Percentiles rank a stretch among this genome's conserved stretches.
These are phyloP conservation scores for Coregonus sp. DNA, from an alignment of 2,797 vertebrate genomes.

Conservation along the genomic window DNA sequence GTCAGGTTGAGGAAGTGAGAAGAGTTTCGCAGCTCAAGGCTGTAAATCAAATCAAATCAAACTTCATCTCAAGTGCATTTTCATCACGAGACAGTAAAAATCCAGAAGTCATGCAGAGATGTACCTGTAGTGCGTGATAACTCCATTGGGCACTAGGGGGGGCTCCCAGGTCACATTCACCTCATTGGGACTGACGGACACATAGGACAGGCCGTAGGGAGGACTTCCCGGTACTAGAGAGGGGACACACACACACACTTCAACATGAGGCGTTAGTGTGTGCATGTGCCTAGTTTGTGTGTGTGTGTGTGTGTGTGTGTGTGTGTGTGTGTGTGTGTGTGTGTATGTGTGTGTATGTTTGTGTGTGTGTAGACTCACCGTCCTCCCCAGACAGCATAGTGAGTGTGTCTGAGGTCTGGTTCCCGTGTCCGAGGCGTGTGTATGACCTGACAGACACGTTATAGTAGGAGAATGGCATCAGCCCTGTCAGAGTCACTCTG, in stretches of 20 bases:
- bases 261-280: neutral
- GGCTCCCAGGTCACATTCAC: constrained; percentile 79
- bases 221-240: constrained; percentile 77
- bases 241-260: neutral
- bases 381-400: constrained; percentile 87
- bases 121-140: constrained; percentile 68
- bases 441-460: constrained; percentile 86
- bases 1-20: constrained; percentile 77
- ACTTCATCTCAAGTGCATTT: neutral
- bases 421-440: constrained; percentile 87
- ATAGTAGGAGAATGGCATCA: constrained; percentile 89
- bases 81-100: neutral
- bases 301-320: neutral
- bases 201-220: constrained; percentile 66
- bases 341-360: neutral
- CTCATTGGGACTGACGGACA: constrained; percentile 75
- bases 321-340: neutral
- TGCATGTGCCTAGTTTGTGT: neutral
- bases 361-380: constrained; percentile 74
- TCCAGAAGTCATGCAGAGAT: neutral
- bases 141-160: constrained; percentile 74
- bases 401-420: constrained; percentile 82
- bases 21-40: constrained; percentile 78
- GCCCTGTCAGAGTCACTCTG: constrained; percentile 70
- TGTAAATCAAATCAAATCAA: constrained; percentile 26